These are phyloP conservation scores for Heliconius melpomene DNA, from an alignment of 1,140 invertebrate genomes.

Conservation along the genomic window DNA sequence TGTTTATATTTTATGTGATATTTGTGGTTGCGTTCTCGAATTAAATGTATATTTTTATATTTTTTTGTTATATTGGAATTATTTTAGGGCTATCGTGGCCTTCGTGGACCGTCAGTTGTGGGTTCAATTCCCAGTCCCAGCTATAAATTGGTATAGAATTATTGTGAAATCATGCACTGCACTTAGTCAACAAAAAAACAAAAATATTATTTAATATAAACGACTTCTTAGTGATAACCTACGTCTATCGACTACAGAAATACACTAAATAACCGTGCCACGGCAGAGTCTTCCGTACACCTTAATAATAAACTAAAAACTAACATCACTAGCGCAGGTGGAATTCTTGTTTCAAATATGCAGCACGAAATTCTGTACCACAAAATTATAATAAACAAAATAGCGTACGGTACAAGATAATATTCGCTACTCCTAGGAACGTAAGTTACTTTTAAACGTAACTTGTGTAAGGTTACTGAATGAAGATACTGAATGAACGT, in stretches of 20 bases:
- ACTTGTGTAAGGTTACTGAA: neutral
- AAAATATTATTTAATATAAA: no score
- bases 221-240: no score
- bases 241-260: no score
- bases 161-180: no score
- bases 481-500: neutral
- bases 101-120: no score
- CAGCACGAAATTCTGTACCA: conserved; percentile 20
- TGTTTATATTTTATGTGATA: neutral
- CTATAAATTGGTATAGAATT: no score
- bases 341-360: conserved; percentile 25
- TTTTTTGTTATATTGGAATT: no score
- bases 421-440: neutral
- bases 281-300: neutral
- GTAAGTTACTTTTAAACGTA: neutral
- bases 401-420: conserved; percentile 3
- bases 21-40: no score
- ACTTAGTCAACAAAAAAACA: no score
- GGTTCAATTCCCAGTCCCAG: no score
- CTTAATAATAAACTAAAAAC: conserved; percentile 24
- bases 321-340: conserved; percentile 19
- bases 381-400: conserved; percentile 18
- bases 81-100: no score
- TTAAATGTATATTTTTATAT: no score
- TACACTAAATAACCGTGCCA: neutral